Base-by-base conservation (phyloP, 2,888 invertebrate genomes). In the Yponomeuta cagnagella region DNA sequence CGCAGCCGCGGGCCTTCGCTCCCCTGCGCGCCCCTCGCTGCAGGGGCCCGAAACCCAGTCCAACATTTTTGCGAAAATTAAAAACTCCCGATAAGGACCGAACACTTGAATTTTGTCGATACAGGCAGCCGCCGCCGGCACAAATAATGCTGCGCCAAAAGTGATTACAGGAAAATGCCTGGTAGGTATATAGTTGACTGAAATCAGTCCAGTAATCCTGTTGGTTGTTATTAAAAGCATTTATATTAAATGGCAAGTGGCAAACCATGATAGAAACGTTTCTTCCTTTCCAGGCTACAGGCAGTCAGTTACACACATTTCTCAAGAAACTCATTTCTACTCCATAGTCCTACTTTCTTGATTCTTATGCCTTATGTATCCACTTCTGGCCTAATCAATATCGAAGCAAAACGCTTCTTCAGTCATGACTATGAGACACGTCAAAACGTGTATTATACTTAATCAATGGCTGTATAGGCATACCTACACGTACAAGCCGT, bases 61-160 rank as follows among this genome's bases (percentile, higher is more conserved):
- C 75, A 80, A 80, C 79, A 85, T 86, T 87, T 88, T 88, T 85
- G 87, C 89, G 87, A 87, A 90, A 89, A 90, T 91, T 87, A 78
- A 82, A 88, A 68, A 48, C 15, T n/a, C 66, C 9, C 5, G 63
- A n/a, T 63, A n/a, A 33, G 33, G 52, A 58, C 52, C 12, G 52
- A 58, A 58, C 43, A 15, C 52, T 58, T 58, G 15, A 58, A 15
- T 58, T 58, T 15, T 58, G 15, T 15, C 15, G 52, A 58, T 58
- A 58, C 52, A 12, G 52, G 52, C 15, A 12, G 15, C 15, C 52
- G 15, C 15, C 52, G 52, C 15, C 52, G 15, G 12, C 15, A 12
- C 52, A 58, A 58, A 15, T 58, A 15, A 58, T 1, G 52, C 52
- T 6, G 5, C 5, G 52, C 15, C 8, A 1, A 43, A 43, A 8